Percentiles rank a stretch among this genome's conserved stretches.
phyloP scores from a whole-genome alignment of 2,797 vertebrate species.

The Sebastes iracundus region DNA sequence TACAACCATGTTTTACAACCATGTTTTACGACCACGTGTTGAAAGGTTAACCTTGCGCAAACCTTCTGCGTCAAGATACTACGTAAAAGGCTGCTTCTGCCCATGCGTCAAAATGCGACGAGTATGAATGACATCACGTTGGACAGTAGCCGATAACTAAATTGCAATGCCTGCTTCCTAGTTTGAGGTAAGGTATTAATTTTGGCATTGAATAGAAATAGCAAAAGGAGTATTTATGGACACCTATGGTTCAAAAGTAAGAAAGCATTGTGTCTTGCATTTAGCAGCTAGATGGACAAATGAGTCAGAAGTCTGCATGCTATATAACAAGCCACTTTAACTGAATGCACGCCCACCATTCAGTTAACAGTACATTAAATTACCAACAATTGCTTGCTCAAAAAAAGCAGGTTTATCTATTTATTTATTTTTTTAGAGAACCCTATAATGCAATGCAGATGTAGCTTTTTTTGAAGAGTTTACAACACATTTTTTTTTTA shows the following conservation, averaged over 20 bases:
- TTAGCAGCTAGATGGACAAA: conserved; percentile 30
- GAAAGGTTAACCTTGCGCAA: no score
- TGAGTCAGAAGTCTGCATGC: background rate
- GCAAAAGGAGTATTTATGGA: background rate
- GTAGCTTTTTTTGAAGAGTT: conserved; percentile 56
- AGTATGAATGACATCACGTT: background rate
- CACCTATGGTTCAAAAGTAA: conserved; percentile 28
- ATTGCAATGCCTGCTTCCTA: conserved; percentile 4
- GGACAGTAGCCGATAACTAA: background rate
- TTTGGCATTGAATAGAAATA: background rate
- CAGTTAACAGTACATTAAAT: conserved; percentile 49
- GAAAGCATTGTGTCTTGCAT: conserved; percentile 40
- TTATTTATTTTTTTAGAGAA: conserved; percentile 35
- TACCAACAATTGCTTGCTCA: conserved; percentile 49
- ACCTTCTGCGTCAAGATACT: background rate
- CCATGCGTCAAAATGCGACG: background rate
- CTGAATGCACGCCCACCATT: conserved; percentile 33
- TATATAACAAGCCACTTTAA: background rate
- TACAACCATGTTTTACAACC: no score
- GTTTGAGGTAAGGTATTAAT: background rate
- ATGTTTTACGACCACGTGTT: no score
- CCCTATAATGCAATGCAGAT: conserved; percentile 66
- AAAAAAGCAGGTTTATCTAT: conserved; percentile 54
- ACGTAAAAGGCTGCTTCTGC: background rate
- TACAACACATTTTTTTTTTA: conserved; percentile 58